Conservation (phyloP, 1,140 invertebrate species). For the Triops cancriformis region DNA sequence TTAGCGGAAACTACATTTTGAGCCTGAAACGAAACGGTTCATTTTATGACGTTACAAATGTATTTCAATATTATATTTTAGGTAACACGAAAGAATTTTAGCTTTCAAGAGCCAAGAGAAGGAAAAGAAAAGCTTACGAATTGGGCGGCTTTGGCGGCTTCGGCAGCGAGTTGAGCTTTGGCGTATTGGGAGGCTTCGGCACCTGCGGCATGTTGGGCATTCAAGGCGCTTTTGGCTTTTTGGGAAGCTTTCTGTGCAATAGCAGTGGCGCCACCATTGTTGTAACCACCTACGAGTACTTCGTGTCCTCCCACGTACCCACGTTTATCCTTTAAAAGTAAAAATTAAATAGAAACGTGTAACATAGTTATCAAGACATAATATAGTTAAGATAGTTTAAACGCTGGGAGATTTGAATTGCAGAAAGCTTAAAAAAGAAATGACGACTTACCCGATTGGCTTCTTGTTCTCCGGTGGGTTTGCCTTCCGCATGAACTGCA, state of each 20-base stretch:
- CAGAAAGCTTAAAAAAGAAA: no score
- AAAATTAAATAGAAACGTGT: no score
- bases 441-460: not conserved
- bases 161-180: constrained; percentile 29
- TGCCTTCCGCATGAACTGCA: not conserved
- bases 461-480: not conserved
- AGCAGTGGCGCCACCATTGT: constrained; percentile 31
- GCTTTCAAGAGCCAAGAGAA: no score
- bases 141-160: constrained; percentile 32
- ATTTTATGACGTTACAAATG: not conserved
- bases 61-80: no score
- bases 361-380: no score
- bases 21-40: constrained; percentile 25
- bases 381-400: no score
- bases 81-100: no score
- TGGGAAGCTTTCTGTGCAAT: constrained; percentile 33
- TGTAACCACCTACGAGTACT: constrained; percentile 46
- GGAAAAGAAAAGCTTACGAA: constrained; percentile 20
- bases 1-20: constrained; percentile 23
- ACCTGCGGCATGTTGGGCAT: constrained; percentile 31
- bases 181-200: constrained; percentile 33
- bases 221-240: constrained; percentile 31
- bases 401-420: no score
- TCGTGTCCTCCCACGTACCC: constrained; percentile 51
- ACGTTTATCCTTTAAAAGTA: constrained; percentile 40